Base-by-base conservation (phyloP, 2,888 invertebrate genomes). In the Cantharis rufa region DNA sequence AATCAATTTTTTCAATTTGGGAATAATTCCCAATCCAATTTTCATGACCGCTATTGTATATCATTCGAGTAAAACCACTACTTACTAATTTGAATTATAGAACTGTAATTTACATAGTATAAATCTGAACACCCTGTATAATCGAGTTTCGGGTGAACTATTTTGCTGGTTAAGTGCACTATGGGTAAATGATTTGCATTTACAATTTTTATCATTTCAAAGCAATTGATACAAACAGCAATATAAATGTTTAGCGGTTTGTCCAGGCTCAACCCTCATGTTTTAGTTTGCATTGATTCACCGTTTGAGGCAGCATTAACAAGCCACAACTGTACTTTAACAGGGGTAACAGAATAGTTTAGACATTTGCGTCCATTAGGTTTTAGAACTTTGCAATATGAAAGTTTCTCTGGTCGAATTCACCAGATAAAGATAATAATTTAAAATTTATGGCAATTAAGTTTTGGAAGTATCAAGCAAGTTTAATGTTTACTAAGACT, bases 281-380 rank as follows among this genome's bases (percentile, higher is more conserved):
- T 66, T 74, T 70, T 70, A 74, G 70, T 73, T 70, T 70, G 66
- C 70, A 77, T 77, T 73, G 73, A 71, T 70, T 77, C 76, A 70
- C 66, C 73, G 69, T 62, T 68, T 69, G 70, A 62, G 73, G 73
- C 61, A 64, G 76, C 73, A 77, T 77, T 77, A 77, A 71, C 76
- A 66, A 21, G 70, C 70, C 73, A 62, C 76, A 74, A 69, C 71
- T 71, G 63, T 15, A 69, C 66, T 70, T 70, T 72, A 64, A 71
- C 63, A 48, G 76, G 72, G 76, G 69, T 72, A 72, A 72, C 72
- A 69, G 73, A 73, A 73, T 73, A 77, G 73, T 77, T 77, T 71
- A 77, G 76, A 77, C 76, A 74, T 77, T 77, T 77, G 73, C 76
- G 73, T 73, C 73, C 76, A 73, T 77, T 77, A 73, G 70, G 69